Base-by-base conservation (phyloP, 1,140 invertebrate species). In the Aphaenogaster floridana region DNA sequence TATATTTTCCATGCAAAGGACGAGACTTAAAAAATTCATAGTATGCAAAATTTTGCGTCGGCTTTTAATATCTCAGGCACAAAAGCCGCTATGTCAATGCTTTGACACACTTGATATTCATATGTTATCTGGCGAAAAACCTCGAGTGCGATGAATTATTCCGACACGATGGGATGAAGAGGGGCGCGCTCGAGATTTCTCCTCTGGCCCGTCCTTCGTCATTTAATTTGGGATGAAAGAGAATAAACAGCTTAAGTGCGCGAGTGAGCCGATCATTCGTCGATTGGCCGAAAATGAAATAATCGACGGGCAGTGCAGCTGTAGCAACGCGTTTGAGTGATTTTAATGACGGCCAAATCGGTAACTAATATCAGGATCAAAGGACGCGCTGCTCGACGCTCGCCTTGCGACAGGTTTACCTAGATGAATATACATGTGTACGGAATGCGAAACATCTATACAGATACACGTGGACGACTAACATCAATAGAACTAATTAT, bases 401-500 rank as follows among this genome's bases (percentile, higher is more conserved):
- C 54, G 45, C 68, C 88, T 90, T 87, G 71, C 57, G 77, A 83
- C 85, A 52, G 42, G n/a, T 90, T 84, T 79, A 68, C 50, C 54
- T n/a, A 52, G 36, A 61, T 74, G 42, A 34, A 36, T 83, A 48
- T 52, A 54, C 77, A 68, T 34, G 45, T 48, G 61, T 52, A 68
- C 34, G 45, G 11, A 68, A 69, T 52, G 8, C 17, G n/a, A 5
- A 45, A 42, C 50, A 15, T 45, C 63, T 69, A 52, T n/a, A 48
- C 54, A 77, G 61, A 39, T 76, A 81, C 34, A 52, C 21, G 11
- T 78, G 50, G 7, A 66, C 36, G 64, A 87, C 63, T 68, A 87
- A 89, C 79, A 76, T 89, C 71, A 90, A 89, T 85, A 79, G 34
- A 63, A 54, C 84, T 90, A 89, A 90, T 90, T 89, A 89, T 89